Conservation (phyloP, 2,113 vertebrate genomes). For the Perca flavescens region DNA sequence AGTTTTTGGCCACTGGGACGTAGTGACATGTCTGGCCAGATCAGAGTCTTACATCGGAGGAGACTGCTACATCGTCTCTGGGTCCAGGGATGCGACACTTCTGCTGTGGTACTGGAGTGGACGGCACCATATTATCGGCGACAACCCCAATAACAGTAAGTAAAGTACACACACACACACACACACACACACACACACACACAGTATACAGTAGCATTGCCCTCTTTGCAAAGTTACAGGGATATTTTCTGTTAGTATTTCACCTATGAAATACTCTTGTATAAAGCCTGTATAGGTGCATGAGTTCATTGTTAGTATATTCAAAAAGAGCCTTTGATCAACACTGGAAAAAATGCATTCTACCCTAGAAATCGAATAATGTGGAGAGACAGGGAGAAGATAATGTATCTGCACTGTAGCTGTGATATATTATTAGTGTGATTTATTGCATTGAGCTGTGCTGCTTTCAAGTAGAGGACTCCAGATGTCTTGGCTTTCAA, state of each 20-base stretch:
- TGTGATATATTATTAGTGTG: conserved; percentile 61
- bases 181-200: not conserved
- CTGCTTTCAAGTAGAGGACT: conserved; percentile 54
- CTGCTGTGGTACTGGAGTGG: conserved; percentile 99
- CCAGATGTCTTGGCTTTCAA: conserved; percentile 58
- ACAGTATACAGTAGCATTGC: not conserved
- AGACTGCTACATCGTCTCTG: conserved; percentile 98
- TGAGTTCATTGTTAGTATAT: not conserved
- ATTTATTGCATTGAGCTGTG: conserved; percentile 23
- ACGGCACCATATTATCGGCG: conserved; percentile 96
- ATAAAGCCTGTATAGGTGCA: not conserved
- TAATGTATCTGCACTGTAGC: conserved; percentile 39
- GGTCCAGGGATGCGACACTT: conserved; percentile 95
- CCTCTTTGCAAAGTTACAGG: not conserved
- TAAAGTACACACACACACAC: conserved; percentile 44
- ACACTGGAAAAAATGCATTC: conserved; percentile 20
- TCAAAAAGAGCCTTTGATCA: conserved; percentile 40
- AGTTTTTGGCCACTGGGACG: conserved; percentile 99
- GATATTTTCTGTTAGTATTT: not conserved
- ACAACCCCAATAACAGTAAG: conserved; percentile 98
- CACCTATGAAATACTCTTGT: not conserved
- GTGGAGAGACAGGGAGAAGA: conserved; percentile 17
- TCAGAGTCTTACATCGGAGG: conserved; percentile 98
- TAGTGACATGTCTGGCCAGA: conserved; percentile 96
- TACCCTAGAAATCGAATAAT: conserved; percentile 40